Conservation (phyloP, 2,113 vertebrate genomes). For the Malurus alboscapulatus region DNA sequence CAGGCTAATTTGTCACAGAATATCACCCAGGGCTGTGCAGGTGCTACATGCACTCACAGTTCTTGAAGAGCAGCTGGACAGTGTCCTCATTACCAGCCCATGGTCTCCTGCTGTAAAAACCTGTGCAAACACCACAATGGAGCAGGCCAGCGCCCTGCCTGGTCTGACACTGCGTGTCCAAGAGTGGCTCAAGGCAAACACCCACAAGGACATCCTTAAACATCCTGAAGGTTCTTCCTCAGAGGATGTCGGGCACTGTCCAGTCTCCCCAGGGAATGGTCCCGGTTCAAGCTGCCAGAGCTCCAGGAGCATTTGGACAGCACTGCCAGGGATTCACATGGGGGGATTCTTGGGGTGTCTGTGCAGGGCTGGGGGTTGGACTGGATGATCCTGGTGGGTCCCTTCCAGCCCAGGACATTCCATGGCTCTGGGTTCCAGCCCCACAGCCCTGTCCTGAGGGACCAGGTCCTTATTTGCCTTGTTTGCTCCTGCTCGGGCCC, state of each 20-base stretch:
- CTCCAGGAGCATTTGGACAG: accelerated
- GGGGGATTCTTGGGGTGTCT: background rate
- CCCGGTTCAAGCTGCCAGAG: accelerated
- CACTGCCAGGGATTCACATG: accelerated
- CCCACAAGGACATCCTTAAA: background rate
- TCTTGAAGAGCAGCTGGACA: background rate
- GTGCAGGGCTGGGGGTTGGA: background rate
- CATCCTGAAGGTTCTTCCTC: background rate
- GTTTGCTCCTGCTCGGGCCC: background rate
- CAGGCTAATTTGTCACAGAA: background rate
- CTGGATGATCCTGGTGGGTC: background rate
- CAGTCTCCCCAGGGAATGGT: background rate
- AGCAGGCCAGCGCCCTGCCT: background rate
- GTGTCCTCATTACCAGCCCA: background rate
- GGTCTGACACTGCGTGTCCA: background rate
- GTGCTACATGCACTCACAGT: background rate
- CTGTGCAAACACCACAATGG: background rate
- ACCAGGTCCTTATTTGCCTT: accelerated
- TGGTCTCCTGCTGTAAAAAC: background rate
- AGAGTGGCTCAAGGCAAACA: background rate
- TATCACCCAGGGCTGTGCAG: background rate
- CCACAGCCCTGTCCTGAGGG: background rate
- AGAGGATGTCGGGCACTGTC: background rate
- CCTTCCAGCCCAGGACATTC: background rate
- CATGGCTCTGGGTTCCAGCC: background rate